phyloP scores from a whole-genome alignment of 2,113 vertebrate species.

The Oxyruncus cristatus region DNA sequence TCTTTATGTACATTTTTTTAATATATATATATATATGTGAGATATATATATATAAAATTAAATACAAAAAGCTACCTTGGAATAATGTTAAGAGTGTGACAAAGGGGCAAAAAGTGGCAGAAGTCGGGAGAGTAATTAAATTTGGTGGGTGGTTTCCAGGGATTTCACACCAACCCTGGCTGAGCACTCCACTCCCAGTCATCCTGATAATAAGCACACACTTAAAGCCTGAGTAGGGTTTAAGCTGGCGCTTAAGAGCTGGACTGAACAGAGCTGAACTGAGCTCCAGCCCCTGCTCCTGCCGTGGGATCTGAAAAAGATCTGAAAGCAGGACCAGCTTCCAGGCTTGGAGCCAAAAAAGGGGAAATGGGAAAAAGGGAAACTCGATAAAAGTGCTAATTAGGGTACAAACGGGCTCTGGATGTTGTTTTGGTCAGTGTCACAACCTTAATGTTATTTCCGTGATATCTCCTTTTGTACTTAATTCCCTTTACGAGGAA shows the following conservation, averaged over 20 bases:
- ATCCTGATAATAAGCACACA: neutral
- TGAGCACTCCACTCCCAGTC: neutral
- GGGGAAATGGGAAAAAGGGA: neutral
- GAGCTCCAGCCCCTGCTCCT: neutral
- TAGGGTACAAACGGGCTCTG: conserved; percentile 3
- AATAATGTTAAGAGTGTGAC: conserved; percentile 42
- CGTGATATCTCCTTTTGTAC: conserved; percentile 19
- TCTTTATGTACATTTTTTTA: neutral
- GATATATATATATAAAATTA: neutral
- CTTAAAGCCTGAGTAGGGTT: neutral
- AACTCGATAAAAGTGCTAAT: conserved; percentile 42
- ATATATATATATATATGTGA: neutral
- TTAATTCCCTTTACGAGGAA: conserved; percentile 24
- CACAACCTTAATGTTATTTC: conserved; percentile 54
- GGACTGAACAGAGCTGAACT: neutral
- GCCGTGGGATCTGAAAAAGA: neutral
- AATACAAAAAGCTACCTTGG: conserved; percentile 37
- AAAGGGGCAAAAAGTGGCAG: neutral
- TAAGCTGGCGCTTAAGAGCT: neutral
- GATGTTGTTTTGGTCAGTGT: conserved; percentile 23
- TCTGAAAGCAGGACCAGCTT: neutral
- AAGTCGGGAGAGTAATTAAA: neutral
- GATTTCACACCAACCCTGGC: neutral
- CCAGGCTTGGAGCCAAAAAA: neutral
- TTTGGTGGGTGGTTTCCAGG: neutral